These are phyloP conservation scores for Andricus grossulariae DNA, from an alignment of 1,140 invertebrate genomes.

Conservation along the genomic window DNA sequence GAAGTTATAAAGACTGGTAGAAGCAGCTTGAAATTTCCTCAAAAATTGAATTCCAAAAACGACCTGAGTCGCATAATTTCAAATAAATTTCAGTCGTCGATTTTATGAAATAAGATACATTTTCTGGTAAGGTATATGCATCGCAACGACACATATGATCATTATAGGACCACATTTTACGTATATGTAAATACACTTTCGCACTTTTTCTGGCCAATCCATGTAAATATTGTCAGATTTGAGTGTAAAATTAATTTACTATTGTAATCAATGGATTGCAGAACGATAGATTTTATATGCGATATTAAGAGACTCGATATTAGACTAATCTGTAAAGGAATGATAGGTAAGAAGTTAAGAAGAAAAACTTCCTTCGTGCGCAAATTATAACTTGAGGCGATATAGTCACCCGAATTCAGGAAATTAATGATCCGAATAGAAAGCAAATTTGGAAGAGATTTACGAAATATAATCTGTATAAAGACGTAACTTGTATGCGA, in stretches of 20 bases:
- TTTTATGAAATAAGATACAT: too few species aligned
- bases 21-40: too few species aligned
- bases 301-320: slow-evolving; percentile 42
- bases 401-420: too few species aligned
- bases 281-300: slow-evolving; percentile 60
- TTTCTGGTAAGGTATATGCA: slow-evolving; percentile 45
- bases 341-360: background rate
- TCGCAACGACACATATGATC: slow-evolving; percentile 68
- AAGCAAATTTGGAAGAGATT: background rate
- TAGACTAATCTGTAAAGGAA: background rate
- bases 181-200: slow-evolving; percentile 62
- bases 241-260: slow-evolving; percentile 41
- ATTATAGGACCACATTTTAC: slow-evolving; percentile 65
- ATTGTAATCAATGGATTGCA: slow-evolving; percentile 37
- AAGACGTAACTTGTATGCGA: background rate
- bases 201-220: slow-evolving; percentile 39
- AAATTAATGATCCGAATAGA: background rate
- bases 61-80: too few species aligned
- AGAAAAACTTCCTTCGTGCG: background rate
- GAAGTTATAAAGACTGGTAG: too few species aligned
- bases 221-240: slow-evolving; percentile 53
- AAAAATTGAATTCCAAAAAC: too few species aligned
- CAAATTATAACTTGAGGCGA: background rate
- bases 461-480: background rate
- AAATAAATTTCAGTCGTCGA: too few species aligned